These are phyloP conservation scores for Paramisgurnus dabryanus DNA, from an alignment of 2,113 vertebrate species.

Conservation along the genomic window DNA sequence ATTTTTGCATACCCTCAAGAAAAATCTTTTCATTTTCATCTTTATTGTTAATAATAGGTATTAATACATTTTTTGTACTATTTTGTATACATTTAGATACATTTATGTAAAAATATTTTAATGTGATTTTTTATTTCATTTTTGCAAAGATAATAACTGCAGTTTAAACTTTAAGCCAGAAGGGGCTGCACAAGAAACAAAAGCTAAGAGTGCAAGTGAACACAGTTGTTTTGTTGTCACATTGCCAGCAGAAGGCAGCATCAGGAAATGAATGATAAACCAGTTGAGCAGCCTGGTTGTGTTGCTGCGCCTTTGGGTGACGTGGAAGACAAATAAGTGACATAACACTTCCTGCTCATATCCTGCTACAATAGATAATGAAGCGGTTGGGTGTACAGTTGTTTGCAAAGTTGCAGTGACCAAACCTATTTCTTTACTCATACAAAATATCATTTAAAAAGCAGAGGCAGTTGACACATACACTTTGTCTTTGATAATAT, in stretches of 20 bases:
- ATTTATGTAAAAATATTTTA: too few relatives aligned
- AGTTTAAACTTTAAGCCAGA: too few relatives aligned
- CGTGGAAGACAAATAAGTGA: slow-evolving; percentile 45
- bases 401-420: neutral
- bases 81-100: too few relatives aligned
- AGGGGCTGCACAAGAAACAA: neutral
- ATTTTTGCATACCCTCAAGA: too few relatives aligned
- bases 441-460: neutral
- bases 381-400: neutral
- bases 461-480: too few relatives aligned
- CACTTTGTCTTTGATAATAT: too few relatives aligned
- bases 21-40: too few relatives aligned
- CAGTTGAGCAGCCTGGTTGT: neutral
- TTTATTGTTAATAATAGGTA: too few relatives aligned
- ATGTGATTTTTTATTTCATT: too few relatives aligned
- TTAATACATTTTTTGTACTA: too few relatives aligned
- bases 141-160: too few relatives aligned
- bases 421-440: neutral
- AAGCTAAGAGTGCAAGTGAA: neutral
- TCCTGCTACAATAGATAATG: slow-evolving; percentile 41
- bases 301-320: neutral
- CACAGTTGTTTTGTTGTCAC: neutral
- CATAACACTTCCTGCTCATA: slow-evolving; percentile 42
- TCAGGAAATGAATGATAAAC: neutral
- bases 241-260: neutral